Evolutionary conservation across 2,888 invertebrate genomes (phyloP).

Genomic region (Halictus ligatus): DNA sequence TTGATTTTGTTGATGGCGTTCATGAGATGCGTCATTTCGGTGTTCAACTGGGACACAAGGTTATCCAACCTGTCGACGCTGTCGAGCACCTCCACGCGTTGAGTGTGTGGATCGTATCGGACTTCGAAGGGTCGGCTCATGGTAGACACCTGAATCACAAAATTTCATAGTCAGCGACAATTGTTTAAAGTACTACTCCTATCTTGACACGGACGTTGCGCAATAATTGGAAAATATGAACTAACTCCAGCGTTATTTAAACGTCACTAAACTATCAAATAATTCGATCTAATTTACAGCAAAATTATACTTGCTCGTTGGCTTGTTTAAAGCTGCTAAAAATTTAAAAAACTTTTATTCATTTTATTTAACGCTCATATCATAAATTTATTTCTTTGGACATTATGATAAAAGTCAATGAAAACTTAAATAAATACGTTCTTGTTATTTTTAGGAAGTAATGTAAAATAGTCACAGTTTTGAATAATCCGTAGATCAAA

Average conservation of each 20-base stretch:
- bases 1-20: constrained; percentile 95
- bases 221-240: not conserved
- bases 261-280: not conserved
- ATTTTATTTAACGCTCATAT: not conserved
- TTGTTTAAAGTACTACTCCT: not conserved
- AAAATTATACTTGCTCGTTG: too few relatives aligned
- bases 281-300: not conserved
- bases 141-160: constrained; percentile 85
- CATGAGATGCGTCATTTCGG: constrained; percentile 94
- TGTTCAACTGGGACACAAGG: constrained; percentile 93
- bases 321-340: not conserved
- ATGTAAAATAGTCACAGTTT: not conserved
- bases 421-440: not conserved
- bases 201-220: not conserved
- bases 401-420: too few relatives aligned
- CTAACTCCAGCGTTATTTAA: not conserved
- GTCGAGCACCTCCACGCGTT: constrained; percentile 97
- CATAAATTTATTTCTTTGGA: too few relatives aligned
- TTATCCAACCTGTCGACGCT: constrained; percentile 94
- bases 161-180: not conserved
- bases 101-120: constrained; percentile 99
- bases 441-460: not conserved
- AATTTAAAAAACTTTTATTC: not conserved
- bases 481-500: too few relatives aligned
- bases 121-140: constrained; percentile 99